Evolutionary conservation across 1,140 invertebrate genomes (phyloP).

Genomic region (Leucophenga varia): DNA sequence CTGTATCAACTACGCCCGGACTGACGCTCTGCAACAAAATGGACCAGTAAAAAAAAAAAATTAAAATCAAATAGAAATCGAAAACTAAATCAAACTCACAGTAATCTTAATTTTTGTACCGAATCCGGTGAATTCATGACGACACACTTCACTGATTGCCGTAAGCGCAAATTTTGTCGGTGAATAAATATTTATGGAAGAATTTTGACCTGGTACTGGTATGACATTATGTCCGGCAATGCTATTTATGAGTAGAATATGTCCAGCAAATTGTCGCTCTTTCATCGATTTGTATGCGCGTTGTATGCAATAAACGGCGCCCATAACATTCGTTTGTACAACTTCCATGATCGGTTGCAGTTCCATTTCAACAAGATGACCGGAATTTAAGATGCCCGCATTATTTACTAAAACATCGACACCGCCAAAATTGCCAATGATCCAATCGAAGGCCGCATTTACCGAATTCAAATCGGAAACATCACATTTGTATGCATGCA

Average conservation of each 20-base stretch:
- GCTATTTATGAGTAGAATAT: slow-evolving; percentile 73
- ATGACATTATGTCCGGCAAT: slow-evolving; percentile 60
- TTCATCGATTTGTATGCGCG: slow-evolving; percentile 70
- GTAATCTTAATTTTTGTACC: slow-evolving; percentile 66
- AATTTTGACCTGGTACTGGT: too few species aligned
- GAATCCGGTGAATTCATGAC: slow-evolving; percentile 62
- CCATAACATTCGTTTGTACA: slow-evolving; percentile 71
- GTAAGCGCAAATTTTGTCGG: slow-evolving; percentile 68
- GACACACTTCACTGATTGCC: slow-evolving; percentile 63
- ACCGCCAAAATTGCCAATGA: slow-evolving; percentile 63
- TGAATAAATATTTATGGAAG: slow-evolving; percentile 60
- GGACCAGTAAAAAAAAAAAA: slow-evolving; percentile 2
- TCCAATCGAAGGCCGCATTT: slow-evolving; percentile 65
- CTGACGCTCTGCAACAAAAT: slow-evolving; percentile 59
- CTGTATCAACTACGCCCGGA: slow-evolving; percentile 61
- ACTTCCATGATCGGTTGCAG: slow-evolving; percentile 57
- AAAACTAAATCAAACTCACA: too few species aligned
- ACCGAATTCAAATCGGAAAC: slow-evolving; percentile 68
- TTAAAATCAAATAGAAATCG: neutral
- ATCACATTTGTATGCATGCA: slow-evolving; percentile 64
- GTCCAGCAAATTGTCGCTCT: slow-evolving; percentile 65
- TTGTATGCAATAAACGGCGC: slow-evolving; percentile 65
- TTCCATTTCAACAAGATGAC: slow-evolving; percentile 49
- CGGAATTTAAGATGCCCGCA: slow-evolving; percentile 62
- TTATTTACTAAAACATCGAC: slow-evolving; percentile 75